Evolutionary conservation across 2,888 invertebrate genomes (phyloP).

Genomic region (Perizoma flavofasciatum): DNA sequence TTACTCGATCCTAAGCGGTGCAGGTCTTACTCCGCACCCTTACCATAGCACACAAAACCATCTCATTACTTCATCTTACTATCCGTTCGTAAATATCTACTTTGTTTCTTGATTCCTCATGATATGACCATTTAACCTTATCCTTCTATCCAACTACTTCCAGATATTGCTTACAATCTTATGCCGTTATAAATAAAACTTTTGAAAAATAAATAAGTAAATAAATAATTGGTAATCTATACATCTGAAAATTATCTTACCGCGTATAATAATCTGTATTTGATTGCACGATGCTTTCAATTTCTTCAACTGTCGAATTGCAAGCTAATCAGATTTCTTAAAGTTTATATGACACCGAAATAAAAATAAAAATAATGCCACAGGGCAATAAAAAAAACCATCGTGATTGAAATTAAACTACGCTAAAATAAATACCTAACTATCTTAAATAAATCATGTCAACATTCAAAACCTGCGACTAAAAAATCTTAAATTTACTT

Average conservation of each 20-base stretch:
- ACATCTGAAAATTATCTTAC: slow-evolving; percentile 49
- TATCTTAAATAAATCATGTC: slow-evolving; percentile 82
- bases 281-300: slow-evolving; percentile 65
- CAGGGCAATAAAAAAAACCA: slow-evolving; percentile 65
- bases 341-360: slow-evolving; percentile 69
- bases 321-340: slow-evolving; percentile 59
- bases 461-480: slow-evolving; percentile 80
- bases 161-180: slow-evolving; percentile 72
- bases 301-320: slow-evolving; percentile 53
- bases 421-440: slow-evolving; percentile 84
- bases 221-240: slow-evolving; percentile 38
- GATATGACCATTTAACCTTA: slow-evolving; percentile 78
- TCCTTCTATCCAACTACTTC: slow-evolving; percentile 60
- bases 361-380: slow-evolving; percentile 59
- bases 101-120: slow-evolving; percentile 68
- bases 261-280: slow-evolving; percentile 53
- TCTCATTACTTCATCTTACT: slow-evolving; percentile 62
- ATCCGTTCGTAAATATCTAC: slow-evolving; percentile 63
- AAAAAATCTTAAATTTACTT: slow-evolving; percentile 76
- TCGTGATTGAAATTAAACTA: slow-evolving; percentile 75
- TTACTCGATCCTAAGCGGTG: slow-evolving; percentile 68
- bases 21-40: slow-evolving; percentile 54
- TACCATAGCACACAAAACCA: slow-evolving; percentile 70
- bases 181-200: slow-evolving; percentile 53
- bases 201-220: slow-evolving; percentile 43